These are phyloP conservation scores for Madoqua kirkii DNA, from an alignment of 2,113 vertebrate species.

Conservation along the genomic window DNA sequence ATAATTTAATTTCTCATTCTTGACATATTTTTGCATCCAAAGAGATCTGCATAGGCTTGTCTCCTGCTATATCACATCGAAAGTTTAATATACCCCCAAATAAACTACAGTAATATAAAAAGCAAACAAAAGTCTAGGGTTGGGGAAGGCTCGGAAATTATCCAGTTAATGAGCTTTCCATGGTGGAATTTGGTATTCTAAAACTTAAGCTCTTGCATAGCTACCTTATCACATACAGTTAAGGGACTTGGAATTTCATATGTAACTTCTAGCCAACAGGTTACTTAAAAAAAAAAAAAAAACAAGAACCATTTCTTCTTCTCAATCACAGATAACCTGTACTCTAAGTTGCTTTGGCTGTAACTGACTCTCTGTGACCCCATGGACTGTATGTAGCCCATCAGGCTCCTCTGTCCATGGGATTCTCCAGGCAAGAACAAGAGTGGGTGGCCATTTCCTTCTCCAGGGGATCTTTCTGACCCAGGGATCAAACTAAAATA, in stretches of 20 bases:
- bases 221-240: background rate
- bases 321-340: background rate
- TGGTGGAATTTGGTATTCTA: background rate
- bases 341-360: background rate
- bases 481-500: background rate
- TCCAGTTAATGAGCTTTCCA: background rate
- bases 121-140: background rate
- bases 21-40: background rate
- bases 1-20: constrained; percentile 10
- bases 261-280: background rate
- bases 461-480: background rate
- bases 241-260: background rate
- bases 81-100: background rate
- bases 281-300: background rate
- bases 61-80: background rate
- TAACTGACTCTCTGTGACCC: background rate
- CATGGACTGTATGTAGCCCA: background rate
- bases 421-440: background rate
- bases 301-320: background rate
- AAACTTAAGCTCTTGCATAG: background rate
- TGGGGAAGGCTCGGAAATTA: background rate
- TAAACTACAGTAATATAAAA: background rate
- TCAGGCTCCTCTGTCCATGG: background rate
- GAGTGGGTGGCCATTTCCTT: background rate
- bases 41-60: background rate